phyloP scores from a whole-genome alignment of 2,797 vertebrate genomes.

The Gallinago nigripennis region DNA sequence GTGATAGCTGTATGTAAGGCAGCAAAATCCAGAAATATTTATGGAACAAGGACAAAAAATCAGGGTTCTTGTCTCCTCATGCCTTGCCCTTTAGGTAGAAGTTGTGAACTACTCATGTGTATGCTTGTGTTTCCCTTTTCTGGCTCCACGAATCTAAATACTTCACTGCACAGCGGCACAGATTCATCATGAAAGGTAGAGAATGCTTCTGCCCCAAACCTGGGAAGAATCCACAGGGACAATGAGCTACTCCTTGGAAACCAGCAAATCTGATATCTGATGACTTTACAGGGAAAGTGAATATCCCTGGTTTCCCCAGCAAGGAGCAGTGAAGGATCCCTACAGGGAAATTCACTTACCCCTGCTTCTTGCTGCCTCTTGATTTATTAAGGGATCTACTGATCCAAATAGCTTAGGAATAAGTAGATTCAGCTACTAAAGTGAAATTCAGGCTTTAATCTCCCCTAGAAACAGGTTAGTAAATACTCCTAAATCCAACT shows the following conservation, averaged over 20 bases:
- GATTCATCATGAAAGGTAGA: background rate
- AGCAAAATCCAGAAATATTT: background rate
- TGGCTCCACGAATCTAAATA: background rate
- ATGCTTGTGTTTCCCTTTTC: background rate
- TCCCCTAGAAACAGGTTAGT: slow-evolving; percentile 12
- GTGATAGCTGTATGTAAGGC: background rate
- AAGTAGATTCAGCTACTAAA: background rate
- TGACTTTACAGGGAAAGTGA: background rate
- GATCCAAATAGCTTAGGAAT: background rate
- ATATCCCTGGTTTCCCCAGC: background rate
- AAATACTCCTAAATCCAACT: background rate
- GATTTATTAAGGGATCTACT: background rate
- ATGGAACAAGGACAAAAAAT: background rate
- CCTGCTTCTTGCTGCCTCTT: background rate
- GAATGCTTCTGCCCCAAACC: background rate
- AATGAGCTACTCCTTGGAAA: background rate
- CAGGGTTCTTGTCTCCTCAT: background rate
- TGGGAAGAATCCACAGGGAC: background rate
- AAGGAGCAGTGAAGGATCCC: background rate
- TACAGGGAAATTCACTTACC: background rate
- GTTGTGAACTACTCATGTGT: background rate
- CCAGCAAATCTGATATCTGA: background rate
- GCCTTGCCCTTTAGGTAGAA: background rate
- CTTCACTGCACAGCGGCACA: background rate
- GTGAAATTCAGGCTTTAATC: background rate